phyloP scores from a whole-genome alignment of 2,797 vertebrate species.

The Mormyrus proboscirostris region DNA sequence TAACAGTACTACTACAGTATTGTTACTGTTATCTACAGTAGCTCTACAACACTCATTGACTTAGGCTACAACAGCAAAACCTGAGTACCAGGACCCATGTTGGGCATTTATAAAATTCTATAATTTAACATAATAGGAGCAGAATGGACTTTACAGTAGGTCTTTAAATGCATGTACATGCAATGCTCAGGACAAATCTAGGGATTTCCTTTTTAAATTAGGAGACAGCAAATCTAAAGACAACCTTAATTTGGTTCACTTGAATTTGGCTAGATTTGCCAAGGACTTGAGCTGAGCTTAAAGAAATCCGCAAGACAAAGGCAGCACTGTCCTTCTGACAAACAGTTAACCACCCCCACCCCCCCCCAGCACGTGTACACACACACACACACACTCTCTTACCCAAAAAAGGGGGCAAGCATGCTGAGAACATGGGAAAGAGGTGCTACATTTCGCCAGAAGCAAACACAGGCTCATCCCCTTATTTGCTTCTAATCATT shows the following conservation, averaged over 20 bases:
- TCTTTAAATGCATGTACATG: background rate
- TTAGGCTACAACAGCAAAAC: background rate
- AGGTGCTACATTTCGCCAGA: background rate
- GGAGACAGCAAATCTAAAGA: background rate
- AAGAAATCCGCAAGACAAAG: background rate
- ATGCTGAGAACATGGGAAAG: background rate
- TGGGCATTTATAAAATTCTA: background rate
- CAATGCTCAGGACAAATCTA: background rate
- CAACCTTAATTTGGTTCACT: background rate
- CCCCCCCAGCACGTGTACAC: background rate
- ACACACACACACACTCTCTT: background rate
- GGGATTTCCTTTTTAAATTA: background rate
- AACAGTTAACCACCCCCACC: background rate
- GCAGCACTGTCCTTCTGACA: background rate
- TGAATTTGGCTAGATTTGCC: background rate
- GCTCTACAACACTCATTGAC: background rate
- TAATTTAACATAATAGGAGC: background rate
- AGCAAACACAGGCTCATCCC: background rate
- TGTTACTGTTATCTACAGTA: background rate
- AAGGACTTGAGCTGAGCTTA: slow-evolving; percentile 10
- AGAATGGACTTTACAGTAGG: background rate
- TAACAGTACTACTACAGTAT: background rate
- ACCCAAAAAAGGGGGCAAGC: background rate
- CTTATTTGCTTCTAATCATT: background rate
- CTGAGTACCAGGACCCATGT: background rate